Percentiles rank a stretch among this genome's conserved stretches.
Conservation (phyloP, 2,888 invertebrate species). For the Athalia circularis region DNA sequence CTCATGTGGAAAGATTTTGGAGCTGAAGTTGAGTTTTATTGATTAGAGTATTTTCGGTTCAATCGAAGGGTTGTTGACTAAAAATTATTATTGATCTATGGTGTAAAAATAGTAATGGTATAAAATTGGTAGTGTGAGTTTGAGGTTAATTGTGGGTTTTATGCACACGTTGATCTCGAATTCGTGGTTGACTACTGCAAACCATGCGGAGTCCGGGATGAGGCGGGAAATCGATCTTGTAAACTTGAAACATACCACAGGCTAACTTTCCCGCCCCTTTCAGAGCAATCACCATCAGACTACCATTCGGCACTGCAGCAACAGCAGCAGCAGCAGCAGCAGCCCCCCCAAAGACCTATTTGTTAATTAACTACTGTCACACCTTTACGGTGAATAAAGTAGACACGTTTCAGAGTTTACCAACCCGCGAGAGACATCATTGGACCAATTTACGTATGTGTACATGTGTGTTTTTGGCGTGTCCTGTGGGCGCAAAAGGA, state of each 20-base stretch:
- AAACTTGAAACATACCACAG: background rate
- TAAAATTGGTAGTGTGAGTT: too few relatives aligned
- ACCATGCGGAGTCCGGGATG: slow-evolving; percentile 3
- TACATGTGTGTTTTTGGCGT: too few relatives aligned
- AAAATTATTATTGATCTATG: too few relatives aligned
- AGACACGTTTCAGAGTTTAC: slow-evolving; percentile 24
- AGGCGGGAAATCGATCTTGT: slow-evolving; percentile 41
- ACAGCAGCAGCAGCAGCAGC: background rate
- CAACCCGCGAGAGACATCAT: slow-evolving; percentile 7
- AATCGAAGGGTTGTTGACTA: too few relatives aligned
- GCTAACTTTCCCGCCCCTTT: background rate
- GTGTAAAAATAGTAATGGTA: too few relatives aligned
- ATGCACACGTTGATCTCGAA: too few relatives aligned
- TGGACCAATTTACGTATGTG: background rate
- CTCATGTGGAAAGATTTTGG: too few relatives aligned
- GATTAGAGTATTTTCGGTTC: too few relatives aligned
- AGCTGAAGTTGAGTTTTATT: too few relatives aligned
- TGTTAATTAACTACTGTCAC: slow-evolving; percentile 41
- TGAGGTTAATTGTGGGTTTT: too few relatives aligned
- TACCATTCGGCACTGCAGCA: slow-evolving; percentile 13
- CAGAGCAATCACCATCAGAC: background rate
- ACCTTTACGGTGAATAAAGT: slow-evolving; percentile 25
- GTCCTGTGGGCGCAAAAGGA: too few relatives aligned
- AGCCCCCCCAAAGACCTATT: slow-evolving; percentile 35
- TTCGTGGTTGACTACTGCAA: too few relatives aligned